Percentiles rank a stretch among this genome's conserved stretches.
phyloP scores from a whole-genome alignment of 2,797 vertebrate species.

The Crenuchus spilurus region DNA sequence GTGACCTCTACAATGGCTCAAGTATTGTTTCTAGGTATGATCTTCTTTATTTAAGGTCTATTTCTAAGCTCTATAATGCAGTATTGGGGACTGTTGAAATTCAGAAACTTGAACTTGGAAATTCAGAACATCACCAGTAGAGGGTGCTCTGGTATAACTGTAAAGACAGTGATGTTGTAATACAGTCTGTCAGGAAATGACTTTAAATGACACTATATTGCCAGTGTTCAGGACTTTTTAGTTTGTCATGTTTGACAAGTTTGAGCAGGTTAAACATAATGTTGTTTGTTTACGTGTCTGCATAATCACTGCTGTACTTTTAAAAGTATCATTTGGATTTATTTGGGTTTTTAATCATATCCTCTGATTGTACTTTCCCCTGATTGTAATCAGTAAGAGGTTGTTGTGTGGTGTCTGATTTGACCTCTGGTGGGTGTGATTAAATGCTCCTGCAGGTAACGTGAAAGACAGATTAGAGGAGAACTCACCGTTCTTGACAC shows the following conservation, averaged over 20 bases:
- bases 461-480: conserved; percentile 10
- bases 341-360: background rate
- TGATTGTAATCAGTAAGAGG: background rate
- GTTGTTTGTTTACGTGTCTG: background rate
- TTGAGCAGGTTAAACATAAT: too few species aligned
- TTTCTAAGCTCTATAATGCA: too few species aligned
- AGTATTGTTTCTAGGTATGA: conserved; percentile 97
- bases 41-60: background rate
- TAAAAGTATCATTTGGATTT: background rate
- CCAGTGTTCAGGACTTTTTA: background rate
- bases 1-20: conserved; percentile 98
- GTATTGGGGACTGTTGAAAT: too few species aligned
- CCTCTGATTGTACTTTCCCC: background rate
- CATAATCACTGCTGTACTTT: background rate
- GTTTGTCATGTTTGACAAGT: background rate
- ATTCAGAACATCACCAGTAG: too few species aligned
- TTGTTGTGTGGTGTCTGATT: conserved; percentile 3
- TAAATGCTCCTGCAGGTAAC: conserved; percentile 43
- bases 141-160: conserved; percentile 41
- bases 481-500: conserved; percentile 38
- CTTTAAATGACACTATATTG: background rate
- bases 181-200: background rate
- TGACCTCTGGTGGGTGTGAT: background rate
- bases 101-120: too few species aligned
- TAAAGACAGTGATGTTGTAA: background rate